Evolutionary conservation across 23 tunicate species (phyloP), one percentile per base, ranked within the genome.

Genomic region (Oikopleura albicans): DNA sequence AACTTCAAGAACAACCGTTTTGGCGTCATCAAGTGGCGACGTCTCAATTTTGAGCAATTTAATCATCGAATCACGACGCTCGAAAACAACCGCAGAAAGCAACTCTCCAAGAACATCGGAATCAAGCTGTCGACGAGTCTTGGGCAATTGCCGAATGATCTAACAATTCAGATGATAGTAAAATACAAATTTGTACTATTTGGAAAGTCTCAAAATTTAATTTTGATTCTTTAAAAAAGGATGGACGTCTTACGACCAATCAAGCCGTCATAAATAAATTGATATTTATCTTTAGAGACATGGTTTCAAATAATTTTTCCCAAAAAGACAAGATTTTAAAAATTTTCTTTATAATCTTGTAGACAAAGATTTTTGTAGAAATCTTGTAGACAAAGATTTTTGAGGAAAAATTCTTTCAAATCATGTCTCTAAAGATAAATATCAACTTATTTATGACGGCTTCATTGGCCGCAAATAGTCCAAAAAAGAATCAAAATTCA

Each of bases 1-100:
- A 35, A 89, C 87, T 59, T 94, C 98, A 37, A 16, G 27, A 37
- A 16, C 27, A 37, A 29, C 34, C 27, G 79, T 2, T 71, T 71
- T 71, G 2, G 79, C 35, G 31, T 71, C 79, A 2, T 16, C 35
- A 16, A 2, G 28, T 4, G 27, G 2, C 36, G 79, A 16, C 36
- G 79, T 12, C 16, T 49, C 63, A 16, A 31, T 34, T 34, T 29
- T 29, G 27, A 71, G 2, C 2, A 71, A 29, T 12, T 29, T 29
- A 4, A 71, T 2, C 4, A 71, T 34, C 2, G 33, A 2, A 37
- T 71, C 79, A 2, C 37, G 33, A 2, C 79, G 79, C 27, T 71
- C 79, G 35, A 71, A 71, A 37, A 12, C 4, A 37, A 71, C 27
- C 79, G 2, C 34, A 16, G 79, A 71, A 16, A 71, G 2, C 4